Percentiles rank a stretch among this genome's conserved stretches.
phyloP scores from a whole-genome alignment of 2,888 invertebrate species.

The Proisotoma minuta region DNA sequence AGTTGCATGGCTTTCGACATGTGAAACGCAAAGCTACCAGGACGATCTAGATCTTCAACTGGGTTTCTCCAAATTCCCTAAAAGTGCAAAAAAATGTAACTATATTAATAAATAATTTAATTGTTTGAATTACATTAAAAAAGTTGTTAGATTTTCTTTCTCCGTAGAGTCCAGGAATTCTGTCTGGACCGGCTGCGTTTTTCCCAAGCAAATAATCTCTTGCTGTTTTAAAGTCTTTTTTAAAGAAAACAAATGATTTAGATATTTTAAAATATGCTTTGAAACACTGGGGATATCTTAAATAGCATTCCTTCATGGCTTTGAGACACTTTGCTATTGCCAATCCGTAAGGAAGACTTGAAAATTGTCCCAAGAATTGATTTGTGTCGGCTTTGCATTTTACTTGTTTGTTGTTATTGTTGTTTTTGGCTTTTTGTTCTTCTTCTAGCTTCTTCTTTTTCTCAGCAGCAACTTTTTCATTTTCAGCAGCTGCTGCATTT shows the following conservation, averaged over 20 bases:
- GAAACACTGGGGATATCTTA: slow-evolving; percentile 83
- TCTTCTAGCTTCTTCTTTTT: slow-evolving; percentile 9
- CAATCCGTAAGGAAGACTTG: slow-evolving; percentile 46
- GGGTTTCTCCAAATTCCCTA: slow-evolving; percentile 90
- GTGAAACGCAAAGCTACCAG: slow-evolving; percentile 86
- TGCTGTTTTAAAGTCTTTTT: slow-evolving; percentile 61
- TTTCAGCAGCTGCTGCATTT: slow-evolving; percentile 1
- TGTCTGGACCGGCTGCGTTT: slow-evolving; percentile 52
- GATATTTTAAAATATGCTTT: slow-evolving; percentile 85
- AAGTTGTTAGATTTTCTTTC: slow-evolving; percentile 81
- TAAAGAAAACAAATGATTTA: slow-evolving; percentile 72
- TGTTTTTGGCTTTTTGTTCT: slow-evolving; percentile 13
- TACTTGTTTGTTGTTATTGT: neutral
- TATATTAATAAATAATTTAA: slow-evolving; percentile 5
- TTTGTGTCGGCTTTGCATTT: slow-evolving; percentile 4
- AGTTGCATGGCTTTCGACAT: slow-evolving; percentile 79
- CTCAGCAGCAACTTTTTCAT: slow-evolving; percentile 2
- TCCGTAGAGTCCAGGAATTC: slow-evolving; percentile 74
- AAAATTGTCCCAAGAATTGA: slow-evolving; percentile 32
- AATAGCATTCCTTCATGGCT: slow-evolving; percentile 77
- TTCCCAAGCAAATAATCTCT: slow-evolving; percentile 48
- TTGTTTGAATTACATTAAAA: slow-evolving; percentile 64
- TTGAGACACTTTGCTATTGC: slow-evolving; percentile 63
- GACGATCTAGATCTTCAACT: slow-evolving; percentile 79
- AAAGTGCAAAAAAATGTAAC: slow-evolving; percentile 24